Base-by-base conservation (phyloP, 2,888 invertebrate species). In the Acrocera orbiculus region DNA sequence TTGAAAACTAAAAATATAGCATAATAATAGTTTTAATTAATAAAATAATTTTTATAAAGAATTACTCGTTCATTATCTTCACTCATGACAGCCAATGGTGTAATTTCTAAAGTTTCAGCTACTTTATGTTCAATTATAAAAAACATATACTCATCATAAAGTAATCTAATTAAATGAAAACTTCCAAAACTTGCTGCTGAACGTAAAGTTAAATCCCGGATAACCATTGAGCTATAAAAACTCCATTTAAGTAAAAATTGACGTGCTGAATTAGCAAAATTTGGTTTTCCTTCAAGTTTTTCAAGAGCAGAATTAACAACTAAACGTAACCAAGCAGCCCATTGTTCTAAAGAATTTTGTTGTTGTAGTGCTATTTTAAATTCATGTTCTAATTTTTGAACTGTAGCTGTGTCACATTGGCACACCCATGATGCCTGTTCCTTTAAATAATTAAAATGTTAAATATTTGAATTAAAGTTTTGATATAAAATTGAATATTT, bases 121-220 rank as follows among this genome's bases (percentile, higher is more conserved):
- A 96, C 92, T 61, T 87, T 82, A 52, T 92, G 89, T 64, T 98
- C 96, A 48, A 99, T 86, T 49, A 96, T 69, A 63, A 90, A 96
- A 65, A 93, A 92, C 82, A 98, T 95, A 63, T 95, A 98, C 63
- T 98, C 98, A 63, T 98, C 96, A 61, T 93, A 98, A 37, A 98
- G 71, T 51, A 99, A 70, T 28, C 96, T 79, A 51, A 98, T 87
- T 46, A 98, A 71, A 65, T 98, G 98, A 67, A 98, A 98, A 43
- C 93, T 93, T 33, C 98, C 98, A 65, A 98, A 99, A 61, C 93
- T 93, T 15, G 93, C 87, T 24, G 98, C 96, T 39, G 93, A 93
- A 46, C 89, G 66, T 42, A 96, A 67, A 27, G 96, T 98, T 43
- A 98, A 70, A 63, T 98, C 96, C 30, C 96, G 71, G 47, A 98